Evolutionary conservation across 2,888 invertebrate species (phyloP).

Genomic region (Dolichopus griseipennis): DNA sequence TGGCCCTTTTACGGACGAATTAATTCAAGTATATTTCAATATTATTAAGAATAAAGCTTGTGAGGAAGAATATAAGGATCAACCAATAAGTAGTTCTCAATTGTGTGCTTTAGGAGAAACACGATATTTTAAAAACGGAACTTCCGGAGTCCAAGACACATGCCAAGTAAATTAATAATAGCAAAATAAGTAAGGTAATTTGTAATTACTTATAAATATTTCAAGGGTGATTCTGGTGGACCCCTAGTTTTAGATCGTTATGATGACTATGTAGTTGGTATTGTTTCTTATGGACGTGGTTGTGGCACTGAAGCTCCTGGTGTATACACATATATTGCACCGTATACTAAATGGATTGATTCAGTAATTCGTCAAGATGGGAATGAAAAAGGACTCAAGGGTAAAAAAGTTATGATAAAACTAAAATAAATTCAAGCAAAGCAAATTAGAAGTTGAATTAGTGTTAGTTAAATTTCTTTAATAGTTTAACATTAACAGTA

Average conservation of each 20-base stretch:
- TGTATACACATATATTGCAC: constrained; percentile 10
- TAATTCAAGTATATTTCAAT: background rate
- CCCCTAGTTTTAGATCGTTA: background rate
- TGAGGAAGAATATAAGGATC: background rate
- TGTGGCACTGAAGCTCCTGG: constrained; percentile 9
- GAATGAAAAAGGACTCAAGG: too few relatives aligned
- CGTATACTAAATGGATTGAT: constrained; percentile 22
- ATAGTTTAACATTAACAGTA: too few relatives aligned
- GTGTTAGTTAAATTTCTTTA: too few relatives aligned
- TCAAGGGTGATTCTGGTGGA: background rate
- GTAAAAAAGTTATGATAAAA: too few relatives aligned
- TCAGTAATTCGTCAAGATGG: constrained; percentile 22
- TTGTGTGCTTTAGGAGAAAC: background rate
- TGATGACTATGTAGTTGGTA: background rate
- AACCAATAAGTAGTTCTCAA: background rate
- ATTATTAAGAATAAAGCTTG: background rate
- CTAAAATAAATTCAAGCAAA: too few relatives aligned
- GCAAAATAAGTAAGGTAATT: too few relatives aligned
- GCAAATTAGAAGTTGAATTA: too few relatives aligned
- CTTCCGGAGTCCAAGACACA: background rate
- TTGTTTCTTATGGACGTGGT: constrained; percentile 13
- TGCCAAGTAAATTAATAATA: background rate
- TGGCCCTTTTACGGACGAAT: background rate
- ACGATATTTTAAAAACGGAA: background rate
- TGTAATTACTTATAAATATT: too few relatives aligned